Evolutionary conservation across 1,140 invertebrate genomes (phyloP).

Genomic region (Trypoxylus dichotomus): DNA sequence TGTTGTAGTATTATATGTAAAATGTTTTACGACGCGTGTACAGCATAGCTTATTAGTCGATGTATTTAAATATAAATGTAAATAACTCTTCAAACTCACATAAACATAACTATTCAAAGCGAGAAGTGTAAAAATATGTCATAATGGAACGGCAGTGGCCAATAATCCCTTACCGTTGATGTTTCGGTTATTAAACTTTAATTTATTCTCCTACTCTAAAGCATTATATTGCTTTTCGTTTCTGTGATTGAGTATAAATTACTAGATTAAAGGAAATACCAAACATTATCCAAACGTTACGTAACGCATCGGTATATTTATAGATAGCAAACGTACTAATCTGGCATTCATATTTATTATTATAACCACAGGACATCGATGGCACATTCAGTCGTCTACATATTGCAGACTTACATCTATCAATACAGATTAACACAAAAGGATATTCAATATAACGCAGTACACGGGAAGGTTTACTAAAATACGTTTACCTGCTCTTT

Average conservation of each 20-base stretch:
- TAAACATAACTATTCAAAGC: neutral
- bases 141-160: neutral
- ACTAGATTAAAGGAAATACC: constrained; percentile 10
- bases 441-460: too few relatives aligned
- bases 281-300: neutral
- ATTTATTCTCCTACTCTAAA: neutral
- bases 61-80: constrained; percentile 12
- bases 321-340: neutral
- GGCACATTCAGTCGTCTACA: too few relatives aligned
- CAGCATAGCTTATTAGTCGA: neutral
- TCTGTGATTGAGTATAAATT: neutral
- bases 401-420: too few relatives aligned
- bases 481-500: too few relatives aligned
- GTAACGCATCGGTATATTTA: neutral
- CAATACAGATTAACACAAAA: too few relatives aligned
- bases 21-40: constrained; percentile 8
- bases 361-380: neutral
- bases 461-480: too few relatives aligned
- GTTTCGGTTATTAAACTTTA: neutral
- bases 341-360: constrained; percentile 2
- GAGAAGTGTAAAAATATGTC: neutral
- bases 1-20: neutral
- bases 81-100: neutral
- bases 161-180: neutral
- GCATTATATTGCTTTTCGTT: neutral